phyloP scores from a whole-genome alignment of 2,797 vertebrate species.

The Aphelocoma californica region DNA sequence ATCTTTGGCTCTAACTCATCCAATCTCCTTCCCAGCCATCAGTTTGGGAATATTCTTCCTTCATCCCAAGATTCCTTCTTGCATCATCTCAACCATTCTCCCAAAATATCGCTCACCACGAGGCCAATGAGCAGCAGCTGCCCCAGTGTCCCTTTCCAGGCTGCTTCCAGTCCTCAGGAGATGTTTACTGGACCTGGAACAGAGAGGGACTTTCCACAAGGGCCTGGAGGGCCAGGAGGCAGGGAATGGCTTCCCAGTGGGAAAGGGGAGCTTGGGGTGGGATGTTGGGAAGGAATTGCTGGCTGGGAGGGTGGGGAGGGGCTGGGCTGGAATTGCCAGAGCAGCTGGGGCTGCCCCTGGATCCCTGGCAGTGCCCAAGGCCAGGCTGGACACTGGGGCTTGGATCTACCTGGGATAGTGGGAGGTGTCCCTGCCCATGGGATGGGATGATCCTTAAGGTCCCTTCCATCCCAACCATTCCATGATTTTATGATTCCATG shows the following conservation, averaged over 20 bases:
- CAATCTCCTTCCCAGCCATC: not conserved
- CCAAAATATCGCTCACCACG: not conserved
- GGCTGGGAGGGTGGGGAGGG: not conserved
- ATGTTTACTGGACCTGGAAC: not conserved
- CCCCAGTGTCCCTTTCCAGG: not conserved
- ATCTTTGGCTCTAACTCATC: too few species aligned
- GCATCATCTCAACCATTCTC: not conserved
- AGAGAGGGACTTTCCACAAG: not conserved
- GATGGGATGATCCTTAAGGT: not conserved
- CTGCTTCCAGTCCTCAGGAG: not conserved
- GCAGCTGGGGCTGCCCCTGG: not conserved
- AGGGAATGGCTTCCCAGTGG: too few species aligned
- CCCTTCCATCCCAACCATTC: not conserved
- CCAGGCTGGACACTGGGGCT: not conserved
- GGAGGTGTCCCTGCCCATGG: too few species aligned
- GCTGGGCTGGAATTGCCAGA: not conserved
- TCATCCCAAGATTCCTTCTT: not conserved
- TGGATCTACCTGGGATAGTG: not conserved
- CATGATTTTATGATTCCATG: not conserved
- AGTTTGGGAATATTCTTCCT: not conserved
- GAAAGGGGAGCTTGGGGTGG: too few species aligned
- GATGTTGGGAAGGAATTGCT: not conserved
- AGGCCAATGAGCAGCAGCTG: not conserved
- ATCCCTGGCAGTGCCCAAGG: not conserved
- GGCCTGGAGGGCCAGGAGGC: not conserved